Evolutionary conservation across 2,888 invertebrate genomes (phyloP), one percentile per base, ranked within the genome.

Genomic region (Diploptera punctata): DNA sequence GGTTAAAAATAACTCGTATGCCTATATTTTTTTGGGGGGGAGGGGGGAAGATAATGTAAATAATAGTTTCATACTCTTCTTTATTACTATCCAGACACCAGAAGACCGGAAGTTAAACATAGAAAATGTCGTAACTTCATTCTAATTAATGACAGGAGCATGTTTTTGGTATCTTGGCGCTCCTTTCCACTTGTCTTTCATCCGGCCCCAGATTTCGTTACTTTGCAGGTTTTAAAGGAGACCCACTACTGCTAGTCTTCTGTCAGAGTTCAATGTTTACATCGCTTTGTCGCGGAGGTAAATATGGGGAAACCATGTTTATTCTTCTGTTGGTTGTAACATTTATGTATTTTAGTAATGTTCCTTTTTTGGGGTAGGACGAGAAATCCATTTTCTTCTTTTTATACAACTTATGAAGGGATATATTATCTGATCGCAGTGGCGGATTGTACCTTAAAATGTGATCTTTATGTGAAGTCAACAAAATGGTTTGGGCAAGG

Each of bases 111-210:
- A 57, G 29, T 57, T 24, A 57, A 57, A 57, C 57, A 57, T 29
- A 57, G 57, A 57, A 57, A 57, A 57, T 57, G 57, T 57, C 57
- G 57, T 57, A 57, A 57, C 57, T 57, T n/a, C n/a, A n/a, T 10
- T 57, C 57, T 29, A 57, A 57, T 57, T 57, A 57, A 57, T 57
- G 57, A 57, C 57, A 57, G 57, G 5, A 24, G 52, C 52, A 52
- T 52, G 52, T 52, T 52, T 24, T 52, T 21, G 52, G 52, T 52
- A 52, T 13, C 52, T 52, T 52, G 52, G 57, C 26, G 31, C 57
- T 57, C 29, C 57, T 21, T n/a, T 57, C 57, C n/a, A 57, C 57
- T 57, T n/a, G 57, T 57, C 57, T 57, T 57, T 52, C 52, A 52
- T 52, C 52, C 24, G 52, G 52, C 13, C 2, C 24, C 21, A 52